A percentile compares a stretch with the other conserved stretches of the same genome.
Conservation (phyloP, 1,140 invertebrate genomes). For the Ericerus pela region DNA sequence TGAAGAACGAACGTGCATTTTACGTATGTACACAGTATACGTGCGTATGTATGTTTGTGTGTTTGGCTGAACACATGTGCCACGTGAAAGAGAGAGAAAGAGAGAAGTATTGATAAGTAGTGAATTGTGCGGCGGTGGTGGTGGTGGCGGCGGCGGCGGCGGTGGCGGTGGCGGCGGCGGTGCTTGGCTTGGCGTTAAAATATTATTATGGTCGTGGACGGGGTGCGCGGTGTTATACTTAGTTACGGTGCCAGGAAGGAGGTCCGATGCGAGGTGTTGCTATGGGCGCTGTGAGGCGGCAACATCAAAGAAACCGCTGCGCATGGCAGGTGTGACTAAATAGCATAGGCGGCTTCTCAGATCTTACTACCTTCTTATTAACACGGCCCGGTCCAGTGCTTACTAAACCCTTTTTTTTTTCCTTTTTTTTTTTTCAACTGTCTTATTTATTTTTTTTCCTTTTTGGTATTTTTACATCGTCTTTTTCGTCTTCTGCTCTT, state of each 20-base stretch:
- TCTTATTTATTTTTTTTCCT: too few relatives aligned
- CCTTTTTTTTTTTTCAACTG: too few relatives aligned
- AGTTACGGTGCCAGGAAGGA: conserved; percentile 18
- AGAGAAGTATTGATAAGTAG: not conserved
- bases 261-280: conserved; percentile 12
- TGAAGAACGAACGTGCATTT: too few relatives aligned
- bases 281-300: conserved; percentile 15
- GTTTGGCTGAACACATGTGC: too few relatives aligned
- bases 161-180: not conserved
- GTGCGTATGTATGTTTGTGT: too few relatives aligned
- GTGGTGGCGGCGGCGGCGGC: not conserved
- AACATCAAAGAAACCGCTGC: conserved; percentile 18
- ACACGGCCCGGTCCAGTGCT: conserved; percentile 13
- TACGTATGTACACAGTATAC: too few relatives aligned
- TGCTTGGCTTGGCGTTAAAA: not conserved
- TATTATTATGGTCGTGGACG: not conserved
- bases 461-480: too few relatives aligned
- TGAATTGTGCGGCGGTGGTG: not conserved
- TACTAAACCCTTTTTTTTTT: conserved; percentile 11
- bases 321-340: conserved; percentile 21
- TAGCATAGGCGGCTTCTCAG: conserved; percentile 19
- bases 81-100: not conserved
- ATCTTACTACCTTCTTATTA: conserved; percentile 20
- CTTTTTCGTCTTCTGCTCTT: too few relatives aligned
- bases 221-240: conserved; percentile 17